These are phyloP conservation scores for Andrena flavipes DNA, from an alignment of 2,888 invertebrate species.

Conservation along the genomic window DNA sequence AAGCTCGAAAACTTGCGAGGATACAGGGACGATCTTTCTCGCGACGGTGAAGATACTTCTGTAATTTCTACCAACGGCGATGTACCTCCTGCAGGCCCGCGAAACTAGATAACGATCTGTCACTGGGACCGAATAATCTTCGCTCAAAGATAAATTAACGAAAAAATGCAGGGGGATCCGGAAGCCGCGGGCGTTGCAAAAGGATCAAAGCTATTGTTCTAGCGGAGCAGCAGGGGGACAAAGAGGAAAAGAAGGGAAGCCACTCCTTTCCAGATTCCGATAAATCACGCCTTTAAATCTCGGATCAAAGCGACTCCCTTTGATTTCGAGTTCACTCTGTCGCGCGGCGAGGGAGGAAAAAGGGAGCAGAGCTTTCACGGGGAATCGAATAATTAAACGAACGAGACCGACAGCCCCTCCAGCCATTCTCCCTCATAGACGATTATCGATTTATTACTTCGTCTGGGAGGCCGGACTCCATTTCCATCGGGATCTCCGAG, in stretches of 20 bases:
- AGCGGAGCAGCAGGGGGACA: constrained; percentile 14
- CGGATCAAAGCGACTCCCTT: constrained; percentile 40
- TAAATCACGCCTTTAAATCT: constrained; percentile 56
- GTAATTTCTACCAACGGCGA: background rate
- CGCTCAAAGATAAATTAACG: constrained; percentile 40
- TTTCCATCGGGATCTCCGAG: background rate
- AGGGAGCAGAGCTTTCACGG: constrained; percentile 6
- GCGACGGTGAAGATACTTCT: background rate
- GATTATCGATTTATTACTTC: constrained; percentile 55
- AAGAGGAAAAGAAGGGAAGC: constrained; percentile 22
- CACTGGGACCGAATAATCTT: background rate
- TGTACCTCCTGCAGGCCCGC: background rate
- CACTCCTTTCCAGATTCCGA: constrained; percentile 25
- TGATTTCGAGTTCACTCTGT: constrained; percentile 8
- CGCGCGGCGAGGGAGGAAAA: background rate
- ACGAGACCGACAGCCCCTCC: constrained; percentile 13
- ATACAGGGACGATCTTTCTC: background rate
- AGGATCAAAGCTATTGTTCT: constrained; percentile 45
- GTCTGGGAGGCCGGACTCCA: constrained; percentile 21
- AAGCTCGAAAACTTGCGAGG: background rate
- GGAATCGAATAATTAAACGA: constrained; percentile 61
- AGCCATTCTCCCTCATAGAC: background rate
- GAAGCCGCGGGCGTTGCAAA: constrained; percentile 17
- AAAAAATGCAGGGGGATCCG: background rate
- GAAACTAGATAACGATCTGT: constrained; percentile 17